phyloP scores from a whole-genome alignment of 2,888 invertebrate genomes.

The Drosophila macrospina region DNA sequence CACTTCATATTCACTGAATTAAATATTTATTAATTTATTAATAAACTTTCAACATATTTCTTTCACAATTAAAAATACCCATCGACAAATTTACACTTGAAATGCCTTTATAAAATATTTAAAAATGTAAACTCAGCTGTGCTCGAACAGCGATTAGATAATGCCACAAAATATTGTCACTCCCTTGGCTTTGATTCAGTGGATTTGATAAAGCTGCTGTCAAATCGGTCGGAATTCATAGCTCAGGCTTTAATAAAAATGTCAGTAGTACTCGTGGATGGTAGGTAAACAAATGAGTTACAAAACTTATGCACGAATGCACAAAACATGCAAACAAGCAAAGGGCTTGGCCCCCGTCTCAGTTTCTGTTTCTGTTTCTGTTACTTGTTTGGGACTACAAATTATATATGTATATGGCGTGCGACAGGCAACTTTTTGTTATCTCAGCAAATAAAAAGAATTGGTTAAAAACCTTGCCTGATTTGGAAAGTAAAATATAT shows the following conservation, averaged over 20 bases:
- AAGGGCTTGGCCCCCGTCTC: conserved; percentile 28
- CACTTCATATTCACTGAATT: too few relatives aligned
- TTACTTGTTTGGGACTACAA: conserved; percentile 40
- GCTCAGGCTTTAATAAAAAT: conserved; percentile 64
- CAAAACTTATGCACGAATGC: conserved; percentile 81
- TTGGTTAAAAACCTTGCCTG: conserved; percentile 30
- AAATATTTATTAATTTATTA: too few relatives aligned
- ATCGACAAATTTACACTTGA: too few relatives aligned
- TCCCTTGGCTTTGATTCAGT: neutral
- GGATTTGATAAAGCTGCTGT: neutral
- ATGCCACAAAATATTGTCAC: conserved; percentile 10
- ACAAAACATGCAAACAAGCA: conserved; percentile 69
- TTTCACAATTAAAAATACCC: too few relatives aligned
- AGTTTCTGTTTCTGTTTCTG: neutral
- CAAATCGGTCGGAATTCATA: conserved; percentile 52
- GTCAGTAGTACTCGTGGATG: conserved; percentile 64
- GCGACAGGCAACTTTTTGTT: conserved; percentile 60
- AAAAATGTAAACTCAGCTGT: neutral
- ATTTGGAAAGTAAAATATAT: conserved; percentile 33
- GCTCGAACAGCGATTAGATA: neutral
- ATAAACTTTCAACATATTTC: too few relatives aligned
- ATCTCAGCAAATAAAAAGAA: conserved; percentile 61
- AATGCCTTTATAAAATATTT: neutral
- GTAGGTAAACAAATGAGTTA: conserved; percentile 77
- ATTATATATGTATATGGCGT: conserved; percentile 65